Base-by-base conservation (phyloP, 2,888 invertebrate genomes). In the Leptopilina drosophilae region DNA sequence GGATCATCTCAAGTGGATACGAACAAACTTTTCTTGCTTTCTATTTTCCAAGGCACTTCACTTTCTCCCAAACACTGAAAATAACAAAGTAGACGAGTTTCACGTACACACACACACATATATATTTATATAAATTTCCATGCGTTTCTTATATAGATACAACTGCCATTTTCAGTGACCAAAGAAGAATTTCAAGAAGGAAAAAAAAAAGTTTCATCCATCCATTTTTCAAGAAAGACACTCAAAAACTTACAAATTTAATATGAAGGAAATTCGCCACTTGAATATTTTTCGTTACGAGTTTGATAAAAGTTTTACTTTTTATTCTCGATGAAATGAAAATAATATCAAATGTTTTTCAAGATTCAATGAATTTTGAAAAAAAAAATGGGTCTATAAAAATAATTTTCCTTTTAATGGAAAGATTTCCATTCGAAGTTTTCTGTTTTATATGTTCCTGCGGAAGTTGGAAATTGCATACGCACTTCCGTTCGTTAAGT, bases 31-130 rank as follows among this genome's bases (percentile, higher is more conserved):
- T 79, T 81, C 77, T 82, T 83, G 77, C 9, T 77, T 82, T 77
- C 78, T 81, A 82, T 82, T 84, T 84, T 82, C 79, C 75, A 76
- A 80, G 76, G 77, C 77, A 78, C 80, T 84, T 80, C 76, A 78
- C 81, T 84, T 83, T 83, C 82, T 85, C 12, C 75, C 82, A 83
- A 86, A 85, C 83, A 84, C 82, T 83, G 80, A 83, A 49, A 85
- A 83, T 84, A 85, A 84, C 85, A 85, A 86, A 85, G 82, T n/a
- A 42, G 62, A 62, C 15, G 53, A 75, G 26, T 73, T 66, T 69
- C 53, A 12, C 64, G 15, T 64, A 62, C 78, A 78, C 80, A 12
- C 7, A 67, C 49, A 67, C 11, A n/a, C 1, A 46, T 11, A n/a
- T 2, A 26, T 26, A 33, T 42, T 20, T 20, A 42, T n/a, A 46